Evolutionary conservation across 2,888 invertebrate genomes (phyloP), one percentile per base, ranked within the genome.

Genomic region (Stegana nigrithorax): DNA sequence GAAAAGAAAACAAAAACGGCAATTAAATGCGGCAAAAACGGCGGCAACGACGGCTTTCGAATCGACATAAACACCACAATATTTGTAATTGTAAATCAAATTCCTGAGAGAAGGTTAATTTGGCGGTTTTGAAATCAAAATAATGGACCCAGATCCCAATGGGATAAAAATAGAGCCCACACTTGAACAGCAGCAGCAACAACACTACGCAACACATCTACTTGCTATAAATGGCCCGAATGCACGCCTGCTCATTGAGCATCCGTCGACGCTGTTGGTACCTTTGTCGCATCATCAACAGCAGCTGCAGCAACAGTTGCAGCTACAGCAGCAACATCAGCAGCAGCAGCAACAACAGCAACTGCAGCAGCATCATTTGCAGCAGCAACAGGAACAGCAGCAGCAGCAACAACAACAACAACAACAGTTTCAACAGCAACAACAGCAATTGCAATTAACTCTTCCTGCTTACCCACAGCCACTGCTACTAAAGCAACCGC

Each of bases 81-180:
- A 55, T 63, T 58, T 36, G 42, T 58, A 26, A 57, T n/a, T n/a
- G n/a, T n/a, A n/a, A n/a, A n/a, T n/a, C n/a, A n/a, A n/a, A n/a
- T 42, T 57, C 39, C 42, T 71, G 21, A 51, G 51, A 25, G 17
- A 51, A 51, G 26, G 42, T 32, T n/a, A 26, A 32, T 44, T 44
- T 44, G 44, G 17, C 67, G 77, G 73, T 65, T 72, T 77, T 67
- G 71, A n/a, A n/a, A n/a, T n/a, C 67, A 76, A 75, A 83, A 84
- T 80, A 82, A 84, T 84, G 84, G 85, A 85, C 80, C 80, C 84
- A 79, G 82, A 84, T 80, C 81, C 84, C 78, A 84, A 83, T 78
- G 82, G 83, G 82, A 85, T 85, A 78, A 85, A 85, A 81, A 81
- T 85, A 77, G 85, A 85, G 78, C 81, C 83, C 71, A 75, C 83